Evolutionary conservation across 1,140 invertebrate genomes (phyloP).

Genomic region (Steinernema khuongi): DNA sequence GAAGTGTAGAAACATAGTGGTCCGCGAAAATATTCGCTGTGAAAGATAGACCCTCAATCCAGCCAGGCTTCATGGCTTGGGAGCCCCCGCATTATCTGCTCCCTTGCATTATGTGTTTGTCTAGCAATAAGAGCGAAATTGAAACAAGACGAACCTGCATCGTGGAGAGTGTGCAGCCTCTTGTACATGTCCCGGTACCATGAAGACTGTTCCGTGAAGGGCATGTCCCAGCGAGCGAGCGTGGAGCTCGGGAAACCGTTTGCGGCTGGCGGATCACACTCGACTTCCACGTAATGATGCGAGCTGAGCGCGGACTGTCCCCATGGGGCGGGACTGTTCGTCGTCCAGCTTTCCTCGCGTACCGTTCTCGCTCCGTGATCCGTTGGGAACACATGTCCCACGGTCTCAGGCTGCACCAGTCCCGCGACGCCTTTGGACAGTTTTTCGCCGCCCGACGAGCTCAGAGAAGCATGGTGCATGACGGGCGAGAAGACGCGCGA

Average conservation of each 20-base stretch:
- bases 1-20: no score
- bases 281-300: conserved; percentile 10
- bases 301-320: background rate
- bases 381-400: conserved; percentile 10
- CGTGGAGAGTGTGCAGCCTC: background rate
- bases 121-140: background rate
- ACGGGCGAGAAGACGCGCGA: conserved; percentile 5
- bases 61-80: no score
- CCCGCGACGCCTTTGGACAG: background rate
- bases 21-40: no score
- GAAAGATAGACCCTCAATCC: no score
- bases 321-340: background rate
- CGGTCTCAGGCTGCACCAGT: background rate
- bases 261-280: background rate
- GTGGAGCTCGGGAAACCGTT: background rate
- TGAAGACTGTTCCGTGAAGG: background rate
- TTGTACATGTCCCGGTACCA: conserved; percentile 5
- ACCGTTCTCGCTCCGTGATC: background rate
- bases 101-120: background rate
- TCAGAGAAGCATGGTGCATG: background rate
- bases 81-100: no score
- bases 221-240: background rate
- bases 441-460: background rate
- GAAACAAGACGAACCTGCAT: background rate
- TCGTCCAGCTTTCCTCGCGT: conserved; percentile 9